Evolutionary conservation across 64 coral and sea anemone genomes (phyloP).

Genomic region (Montipora capricornis): DNA sequence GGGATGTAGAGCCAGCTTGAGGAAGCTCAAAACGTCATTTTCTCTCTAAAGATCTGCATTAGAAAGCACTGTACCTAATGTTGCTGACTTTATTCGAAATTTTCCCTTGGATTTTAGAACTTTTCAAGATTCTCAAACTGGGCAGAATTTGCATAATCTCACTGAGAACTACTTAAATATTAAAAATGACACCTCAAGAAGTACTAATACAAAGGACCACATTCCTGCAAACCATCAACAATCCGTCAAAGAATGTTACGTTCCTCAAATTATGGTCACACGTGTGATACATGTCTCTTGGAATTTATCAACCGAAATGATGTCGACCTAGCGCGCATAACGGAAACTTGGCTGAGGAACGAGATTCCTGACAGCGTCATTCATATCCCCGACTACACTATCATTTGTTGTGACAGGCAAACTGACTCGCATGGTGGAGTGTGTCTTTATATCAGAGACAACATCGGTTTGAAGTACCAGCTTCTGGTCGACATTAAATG

Average conservation of each 20-base stretch:
- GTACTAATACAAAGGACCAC: not conserved
- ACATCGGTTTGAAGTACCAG: slow-evolving; percentile 5
- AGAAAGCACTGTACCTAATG: not conserved
- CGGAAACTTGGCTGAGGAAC: slow-evolving; percentile 65
- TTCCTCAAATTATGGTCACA: slow-evolving; percentile 54
- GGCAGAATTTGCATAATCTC: slow-evolving; percentile 35
- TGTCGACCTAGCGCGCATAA: slow-evolving; percentile 36
- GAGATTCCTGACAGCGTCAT: slow-evolving; percentile 27
- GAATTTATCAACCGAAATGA: slow-evolving; percentile 55
- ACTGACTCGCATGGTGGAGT: slow-evolving; percentile 31
- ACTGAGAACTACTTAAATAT: slow-evolving; percentile 52
- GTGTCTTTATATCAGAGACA: slow-evolving; percentile 15
- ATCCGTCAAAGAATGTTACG: not conserved
- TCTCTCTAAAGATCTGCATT: not conserved
- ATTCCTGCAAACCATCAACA: not conserved
- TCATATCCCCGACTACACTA: slow-evolving; percentile 28
- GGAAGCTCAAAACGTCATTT: not conserved
- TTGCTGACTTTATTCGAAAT: too few relatives aligned
- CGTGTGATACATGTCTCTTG: slow-evolving; percentile 44
- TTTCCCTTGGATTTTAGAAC: too few relatives aligned
- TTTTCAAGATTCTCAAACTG: not conserved
- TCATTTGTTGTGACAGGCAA: slow-evolving; percentile 10
- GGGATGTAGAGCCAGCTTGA: not conserved
- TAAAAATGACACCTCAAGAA: slow-evolving; percentile 15
- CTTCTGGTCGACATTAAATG: slow-evolving; percentile 9